These are phyloP conservation scores for Poecilia picta DNA, from an alignment of 2,797 vertebrate genomes.

Conservation along the genomic window DNA sequence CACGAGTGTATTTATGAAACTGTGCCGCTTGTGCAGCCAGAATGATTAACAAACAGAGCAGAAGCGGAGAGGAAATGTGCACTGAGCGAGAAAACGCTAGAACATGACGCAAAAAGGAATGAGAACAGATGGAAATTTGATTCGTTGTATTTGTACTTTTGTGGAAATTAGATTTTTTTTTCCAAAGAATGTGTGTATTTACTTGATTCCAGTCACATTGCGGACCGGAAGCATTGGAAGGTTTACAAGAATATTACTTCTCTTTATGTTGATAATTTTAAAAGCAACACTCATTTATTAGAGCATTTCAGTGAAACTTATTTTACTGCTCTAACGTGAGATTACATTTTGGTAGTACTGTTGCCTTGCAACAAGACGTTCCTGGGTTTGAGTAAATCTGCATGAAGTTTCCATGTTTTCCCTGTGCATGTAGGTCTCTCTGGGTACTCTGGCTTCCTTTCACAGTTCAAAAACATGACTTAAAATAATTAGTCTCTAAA, in stretches of 20 bases:
- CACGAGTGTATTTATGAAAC: slow-evolving; percentile 44
- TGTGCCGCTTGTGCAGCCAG: slow-evolving; percentile 53
- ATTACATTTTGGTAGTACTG: not conserved
- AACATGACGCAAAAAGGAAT: not conserved
- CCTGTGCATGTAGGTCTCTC: not conserved
- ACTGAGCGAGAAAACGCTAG: not conserved
- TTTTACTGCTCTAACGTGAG: not conserved
- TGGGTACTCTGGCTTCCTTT: not conserved
- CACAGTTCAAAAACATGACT: too few relatives aligned
- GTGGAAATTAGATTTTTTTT: not conserved
- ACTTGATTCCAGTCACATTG: not conserved
- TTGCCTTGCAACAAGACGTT: not conserved
- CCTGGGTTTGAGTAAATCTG: not conserved
- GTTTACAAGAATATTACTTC: not conserved
- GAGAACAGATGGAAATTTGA: not conserved
- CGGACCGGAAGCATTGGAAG: not conserved
- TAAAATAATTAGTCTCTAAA: too few relatives aligned
- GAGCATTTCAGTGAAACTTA: not conserved
- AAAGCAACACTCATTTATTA: not conserved
- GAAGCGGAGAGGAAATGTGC: slow-evolving; percentile 6
- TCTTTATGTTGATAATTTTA: not conserved
- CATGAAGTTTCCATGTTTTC: not conserved
- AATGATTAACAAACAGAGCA: slow-evolving; percentile 52
- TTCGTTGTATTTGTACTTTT: not conserved
- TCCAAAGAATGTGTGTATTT: not conserved